Conservation (phyloP, 2,113 vertebrate species). For the Upupa epops region DNA sequence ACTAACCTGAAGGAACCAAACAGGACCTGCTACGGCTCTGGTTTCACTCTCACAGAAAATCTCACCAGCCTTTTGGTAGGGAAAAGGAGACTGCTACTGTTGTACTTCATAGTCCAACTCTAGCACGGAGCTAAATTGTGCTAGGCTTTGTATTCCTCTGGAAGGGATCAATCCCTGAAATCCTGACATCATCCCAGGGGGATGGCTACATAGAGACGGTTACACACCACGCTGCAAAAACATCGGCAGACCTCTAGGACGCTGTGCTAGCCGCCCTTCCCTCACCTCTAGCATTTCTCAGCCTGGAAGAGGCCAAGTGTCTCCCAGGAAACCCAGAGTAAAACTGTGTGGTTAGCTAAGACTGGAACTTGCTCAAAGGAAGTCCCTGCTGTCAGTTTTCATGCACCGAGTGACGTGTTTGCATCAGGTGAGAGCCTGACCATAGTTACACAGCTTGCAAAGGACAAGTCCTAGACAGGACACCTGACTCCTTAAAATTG, state of each 20-base stretch:
- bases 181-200: neutral
- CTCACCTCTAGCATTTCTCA: neutral
- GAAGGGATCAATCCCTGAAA: neutral
- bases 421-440: neutral
- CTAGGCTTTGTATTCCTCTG: neutral
- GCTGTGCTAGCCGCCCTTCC: neutral
- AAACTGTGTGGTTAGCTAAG: neutral
- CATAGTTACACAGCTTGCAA: neutral
- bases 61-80: neutral
- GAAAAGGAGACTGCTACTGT: neutral
- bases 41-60: neutral
- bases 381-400: neutral
- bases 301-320: neutral
- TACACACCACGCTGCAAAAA: neutral
- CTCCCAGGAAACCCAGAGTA: neutral
- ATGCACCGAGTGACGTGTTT: neutral
- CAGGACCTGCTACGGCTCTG: neutral
- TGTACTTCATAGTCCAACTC: neutral
- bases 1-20: neutral
- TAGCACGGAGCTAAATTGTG: too few species aligned
- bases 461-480: neutral
- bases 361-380: neutral
- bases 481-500: constrained; percentile 36
- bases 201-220: neutral
- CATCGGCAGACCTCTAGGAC: neutral